Evolutionary conservation across 2,797 vertebrate genomes (phyloP).

Genomic region (Geotrypetes seraphini): DNA sequence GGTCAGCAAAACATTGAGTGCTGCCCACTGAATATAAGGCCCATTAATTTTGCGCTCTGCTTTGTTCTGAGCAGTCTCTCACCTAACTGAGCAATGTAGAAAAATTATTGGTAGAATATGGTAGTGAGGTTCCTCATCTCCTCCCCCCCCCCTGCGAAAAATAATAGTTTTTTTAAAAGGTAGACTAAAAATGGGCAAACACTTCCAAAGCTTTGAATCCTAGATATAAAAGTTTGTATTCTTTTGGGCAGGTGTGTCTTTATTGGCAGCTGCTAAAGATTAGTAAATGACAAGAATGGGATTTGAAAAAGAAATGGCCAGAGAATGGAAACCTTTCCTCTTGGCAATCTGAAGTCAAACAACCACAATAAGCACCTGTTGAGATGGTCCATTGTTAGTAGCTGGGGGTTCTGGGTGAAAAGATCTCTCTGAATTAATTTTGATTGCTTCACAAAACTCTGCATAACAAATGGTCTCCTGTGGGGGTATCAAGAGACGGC

Average conservation of each 20-base stretch:
- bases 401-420: constrained; percentile 39
- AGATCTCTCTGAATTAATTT: constrained; percentile 55
- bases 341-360: constrained; percentile 43
- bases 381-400: constrained; percentile 51
- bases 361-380: constrained; percentile 51
- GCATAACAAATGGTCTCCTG: constrained; percentile 47
- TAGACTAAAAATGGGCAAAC: constrained; percentile 2
- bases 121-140: too few relatives aligned
- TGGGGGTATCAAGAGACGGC: constrained; percentile 42
- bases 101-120: too few relatives aligned
- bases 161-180: background rate
- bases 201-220: constrained; percentile 4
- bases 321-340: constrained; percentile 51
- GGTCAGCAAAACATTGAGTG: too few relatives aligned
- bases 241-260: constrained; percentile 40
- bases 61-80: too few relatives aligned
- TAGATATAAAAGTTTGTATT: constrained; percentile 16
- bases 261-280: constrained; percentile 45
- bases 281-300: constrained; percentile 72
- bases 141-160: background rate
- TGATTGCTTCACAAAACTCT: constrained; percentile 50
- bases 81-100: too few relatives aligned
- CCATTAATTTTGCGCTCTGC: too few relatives aligned
- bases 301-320: constrained; percentile 44
- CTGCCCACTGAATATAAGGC: too few relatives aligned